Base-by-base conservation (phyloP, 2,113 vertebrate species). In the Carassius carassius region DNA sequence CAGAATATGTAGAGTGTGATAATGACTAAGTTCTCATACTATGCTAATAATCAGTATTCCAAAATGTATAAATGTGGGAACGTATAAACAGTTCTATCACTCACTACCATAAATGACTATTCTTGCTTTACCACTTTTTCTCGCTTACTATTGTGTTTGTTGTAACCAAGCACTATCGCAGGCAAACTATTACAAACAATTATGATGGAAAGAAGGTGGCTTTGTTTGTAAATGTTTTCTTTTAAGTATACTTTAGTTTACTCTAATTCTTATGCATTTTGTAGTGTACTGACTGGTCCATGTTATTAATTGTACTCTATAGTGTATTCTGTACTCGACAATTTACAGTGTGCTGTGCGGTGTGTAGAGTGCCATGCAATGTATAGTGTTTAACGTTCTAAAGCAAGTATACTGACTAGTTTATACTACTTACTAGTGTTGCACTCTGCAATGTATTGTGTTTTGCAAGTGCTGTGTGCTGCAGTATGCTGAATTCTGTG, bases 71-170 rank as follows among this genome's bases (percentile, higher is more conserved):
- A 21, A 56, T n/a, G n/a, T 60, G 56, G 9, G 16, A 16, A 13
- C 10, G 14, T 17, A 10, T 51, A 49, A 16, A 12, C 9, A 76
- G 3, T 11, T 56, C 16, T 54, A 21, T 77, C 25, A 32, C 49
- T 76, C 25, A 35, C 49, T 77, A 76, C 9, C 11, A 19, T 60
- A 62, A 79, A 5, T 37, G 63, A 17, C 56, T 62, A 17, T 44
- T 3, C 25, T 35, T 16, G n/a, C 75, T 77, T 77, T 56, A 60
- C 29, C 58, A 44, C 41, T 49, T 47, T 81, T 63, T 58, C 37
- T 62, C 4, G 41, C 78, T 11, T 65, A 44, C 17, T 25, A 21
- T 32, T 67, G 62, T 69, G 12, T 81, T 81, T 81, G 74, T 76
- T 62, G 77, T 63, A 63, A 63, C 37, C 49, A 63, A 41, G 2